A percentile compares a stretch with the other conserved stretches of the same genome.
phyloP scores from a whole-genome alignment of 2,113 vertebrate genomes.

The Passer montanus region DNA sequence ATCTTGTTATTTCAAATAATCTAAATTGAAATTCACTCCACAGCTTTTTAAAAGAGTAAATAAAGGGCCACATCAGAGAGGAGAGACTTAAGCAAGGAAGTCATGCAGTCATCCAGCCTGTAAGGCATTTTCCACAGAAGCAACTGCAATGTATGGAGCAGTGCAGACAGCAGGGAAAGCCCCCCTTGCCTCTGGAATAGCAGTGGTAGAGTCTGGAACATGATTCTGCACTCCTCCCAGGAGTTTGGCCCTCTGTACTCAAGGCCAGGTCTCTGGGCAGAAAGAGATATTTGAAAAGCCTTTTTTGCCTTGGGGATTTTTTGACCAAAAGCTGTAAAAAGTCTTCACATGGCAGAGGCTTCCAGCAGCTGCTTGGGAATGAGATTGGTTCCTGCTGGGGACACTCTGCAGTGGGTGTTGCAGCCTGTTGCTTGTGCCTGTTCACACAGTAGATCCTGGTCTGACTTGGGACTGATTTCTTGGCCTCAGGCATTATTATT shows the following conservation, averaged over 20 bases:
- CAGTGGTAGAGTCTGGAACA: not conserved
- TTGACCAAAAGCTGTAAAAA: not conserved
- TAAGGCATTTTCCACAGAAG: not conserved
- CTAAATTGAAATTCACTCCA: not conserved
- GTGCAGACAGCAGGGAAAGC: not conserved
- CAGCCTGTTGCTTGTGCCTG: not conserved
- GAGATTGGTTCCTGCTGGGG: not conserved
- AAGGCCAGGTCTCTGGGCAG: not conserved
- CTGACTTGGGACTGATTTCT: not conserved
- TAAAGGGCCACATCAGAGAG: not conserved
- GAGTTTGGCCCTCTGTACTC: not conserved
- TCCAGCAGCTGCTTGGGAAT: not conserved
- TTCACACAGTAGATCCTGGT: not conserved
- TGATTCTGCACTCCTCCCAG: not conserved
- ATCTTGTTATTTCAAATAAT: constrained; percentile 2
- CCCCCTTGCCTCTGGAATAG: not conserved
- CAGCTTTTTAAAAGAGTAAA: not conserved
- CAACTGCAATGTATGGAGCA: not conserved
- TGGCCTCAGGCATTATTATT: not conserved
- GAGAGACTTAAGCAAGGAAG: not conserved
- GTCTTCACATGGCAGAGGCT: not conserved
- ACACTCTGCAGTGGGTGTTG: not conserved
- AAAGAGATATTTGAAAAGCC: not conserved
- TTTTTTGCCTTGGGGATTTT: not conserved
- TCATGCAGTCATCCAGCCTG: not conserved